These are phyloP conservation scores for Drepana falcataria DNA, from an alignment of 2,888 invertebrate genomes.

Conservation along the genomic window DNA sequence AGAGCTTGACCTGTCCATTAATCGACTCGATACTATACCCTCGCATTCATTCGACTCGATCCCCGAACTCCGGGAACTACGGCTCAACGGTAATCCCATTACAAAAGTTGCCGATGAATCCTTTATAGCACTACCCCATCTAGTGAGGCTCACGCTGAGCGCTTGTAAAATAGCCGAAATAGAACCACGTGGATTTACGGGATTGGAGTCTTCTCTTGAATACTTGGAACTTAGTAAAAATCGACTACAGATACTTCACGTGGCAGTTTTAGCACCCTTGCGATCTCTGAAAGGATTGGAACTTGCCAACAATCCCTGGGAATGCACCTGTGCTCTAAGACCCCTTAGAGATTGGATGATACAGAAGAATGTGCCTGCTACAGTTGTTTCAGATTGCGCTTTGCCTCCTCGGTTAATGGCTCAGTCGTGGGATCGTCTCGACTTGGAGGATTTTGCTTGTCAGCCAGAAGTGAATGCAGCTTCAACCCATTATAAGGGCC, in stretches of 20 bases:
- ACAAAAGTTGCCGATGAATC: constrained; percentile 83
- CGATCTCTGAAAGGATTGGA: constrained; percentile 86
- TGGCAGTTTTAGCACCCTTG: constrained; percentile 83
- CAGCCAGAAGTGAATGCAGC: constrained; percentile 83
- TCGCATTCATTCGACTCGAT: constrained; percentile 85
- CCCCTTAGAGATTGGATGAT: constrained; percentile 89
- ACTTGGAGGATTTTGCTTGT: constrained; percentile 89
- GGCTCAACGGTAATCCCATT: constrained; percentile 87
- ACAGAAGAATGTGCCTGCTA: constrained; percentile 86
- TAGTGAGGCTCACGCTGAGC: constrained; percentile 85
- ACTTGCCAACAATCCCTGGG: constrained; percentile 89
- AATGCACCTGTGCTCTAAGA: constrained; percentile 87
- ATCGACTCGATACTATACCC: constrained; percentile 83
- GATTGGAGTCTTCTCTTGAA: constrained; percentile 84
- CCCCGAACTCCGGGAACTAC: constrained; percentile 85
- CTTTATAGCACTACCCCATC: constrained; percentile 81
- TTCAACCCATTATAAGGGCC: constrained; percentile 79
- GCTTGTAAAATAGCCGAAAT: constrained; percentile 84
- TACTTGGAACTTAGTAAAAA: constrained; percentile 89
- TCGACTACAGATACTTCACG: constrained; percentile 81
- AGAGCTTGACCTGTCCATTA: constrained; percentile 88
- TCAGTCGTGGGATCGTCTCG: constrained; percentile 86
- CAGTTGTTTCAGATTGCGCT: constrained; percentile 82
- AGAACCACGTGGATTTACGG: constrained; percentile 84
- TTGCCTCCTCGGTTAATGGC: constrained; percentile 81